phyloP scores from a whole-genome alignment of 2,113 vertebrate genomes.

The Sphyrna mokarran region DNA sequence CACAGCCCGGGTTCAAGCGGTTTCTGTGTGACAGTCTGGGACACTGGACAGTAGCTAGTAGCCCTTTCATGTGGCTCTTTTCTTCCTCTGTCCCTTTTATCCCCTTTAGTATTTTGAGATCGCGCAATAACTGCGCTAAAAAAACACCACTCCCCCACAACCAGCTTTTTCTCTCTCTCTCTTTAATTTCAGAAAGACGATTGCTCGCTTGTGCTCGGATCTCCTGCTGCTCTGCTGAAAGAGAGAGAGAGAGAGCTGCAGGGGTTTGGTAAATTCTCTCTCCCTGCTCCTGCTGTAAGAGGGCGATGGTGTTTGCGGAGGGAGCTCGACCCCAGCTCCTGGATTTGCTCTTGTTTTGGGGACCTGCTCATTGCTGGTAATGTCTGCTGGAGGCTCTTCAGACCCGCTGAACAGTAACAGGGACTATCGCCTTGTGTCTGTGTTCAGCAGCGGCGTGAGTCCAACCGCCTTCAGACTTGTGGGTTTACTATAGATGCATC shows the following conservation, averaged over 20 bases:
- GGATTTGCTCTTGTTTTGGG: neutral
- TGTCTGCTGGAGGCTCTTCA: neutral
- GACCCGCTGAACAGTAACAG: neutral
- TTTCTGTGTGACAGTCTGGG: neutral
- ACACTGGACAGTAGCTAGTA: neutral
- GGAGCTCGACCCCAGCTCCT: neutral
- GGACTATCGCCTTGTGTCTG: neutral
- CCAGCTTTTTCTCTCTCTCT: neutral
- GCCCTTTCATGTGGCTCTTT: neutral
- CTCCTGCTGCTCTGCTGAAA: neutral
- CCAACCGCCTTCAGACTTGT: neutral
- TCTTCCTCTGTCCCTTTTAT: neutral
- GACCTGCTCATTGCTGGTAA: neutral
- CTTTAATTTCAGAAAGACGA: neutral
- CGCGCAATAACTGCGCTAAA: constrained; percentile 1
- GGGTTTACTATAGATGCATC: neutral
- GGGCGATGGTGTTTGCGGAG: neutral
- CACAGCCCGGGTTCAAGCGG: neutral
- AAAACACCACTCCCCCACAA: neutral
- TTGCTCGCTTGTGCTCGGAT: neutral
- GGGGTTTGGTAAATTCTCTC: neutral
- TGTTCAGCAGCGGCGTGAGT: neutral
- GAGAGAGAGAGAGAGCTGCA: neutral
- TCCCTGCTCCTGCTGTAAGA: neutral
- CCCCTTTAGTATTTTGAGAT: neutral